Base-by-base conservation (phyloP, 2,888 invertebrate genomes). In the Cerastoderma edule region DNA sequence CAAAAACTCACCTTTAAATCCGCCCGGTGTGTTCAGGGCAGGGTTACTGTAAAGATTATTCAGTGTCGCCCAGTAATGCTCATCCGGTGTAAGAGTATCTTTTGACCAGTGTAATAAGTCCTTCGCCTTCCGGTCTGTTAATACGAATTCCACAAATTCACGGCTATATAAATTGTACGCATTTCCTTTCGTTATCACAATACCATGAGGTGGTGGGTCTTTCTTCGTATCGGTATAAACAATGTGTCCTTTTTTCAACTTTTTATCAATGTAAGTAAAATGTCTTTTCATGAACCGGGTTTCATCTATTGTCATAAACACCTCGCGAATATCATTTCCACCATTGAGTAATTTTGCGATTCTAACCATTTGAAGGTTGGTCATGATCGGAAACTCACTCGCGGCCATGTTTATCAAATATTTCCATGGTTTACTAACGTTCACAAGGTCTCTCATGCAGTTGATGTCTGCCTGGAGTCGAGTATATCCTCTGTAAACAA, bases 391-490 rank as follows among this genome's bases (percentile, higher is more conserved):
- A 57, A 90, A 83, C 67, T 87, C 88, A 32, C 87, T 85, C 16
- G 87, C 85, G 2, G 89, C 87, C 44, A 89, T 67, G 75, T 91
- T 91, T 56, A 91, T 76, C n/a, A 90, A 71, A 78, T 91, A 91
- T 65, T 85, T 86, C 90, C 90, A 90, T 2, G 67, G 33, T 8
- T 28, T 19, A 5, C 24, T 35, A 5, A 56, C 50, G 2, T 75
- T 63, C 13, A 87, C 22, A 24, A 85, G 76, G 54, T 89, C 89
- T 8, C 71, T 24, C 82, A 88, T 83, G 60, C 90, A 90, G 72
- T 88, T 89, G 5, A 89, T 63, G 48, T 88, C 89, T 1, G 89
- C 89, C 67, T 84, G 63, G 6, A 90, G 67, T 33, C 89, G 78
- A 16, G 83, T 80, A 69, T 85, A 85, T 60, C 85, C 78, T 6